phyloP scores from a whole-genome alignment of 2,888 invertebrate species.

The Augochlorella aurata region DNA sequence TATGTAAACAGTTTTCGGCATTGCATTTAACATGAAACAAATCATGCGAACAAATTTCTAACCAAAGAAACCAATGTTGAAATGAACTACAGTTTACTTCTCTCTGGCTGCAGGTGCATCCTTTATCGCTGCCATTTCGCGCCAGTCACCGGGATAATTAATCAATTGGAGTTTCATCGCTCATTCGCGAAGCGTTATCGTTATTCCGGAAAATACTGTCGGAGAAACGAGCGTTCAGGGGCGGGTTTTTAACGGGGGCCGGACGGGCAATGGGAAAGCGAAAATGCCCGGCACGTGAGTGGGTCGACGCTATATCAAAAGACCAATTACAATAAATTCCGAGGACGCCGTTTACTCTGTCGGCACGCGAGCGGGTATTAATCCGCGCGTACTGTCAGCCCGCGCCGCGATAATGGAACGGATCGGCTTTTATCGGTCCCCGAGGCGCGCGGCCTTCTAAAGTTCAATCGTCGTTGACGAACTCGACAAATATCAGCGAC shows the following conservation, averaged over 20 bases:
- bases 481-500: constrained; percentile 63
- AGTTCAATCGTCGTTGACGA: constrained; percentile 70
- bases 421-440: constrained; percentile 75
- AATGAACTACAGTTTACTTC: neutral
- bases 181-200: constrained; percentile 55
- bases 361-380: constrained; percentile 74
- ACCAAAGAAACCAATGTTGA: too few species aligned
- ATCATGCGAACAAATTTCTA: too few species aligned
- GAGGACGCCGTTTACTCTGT: constrained; percentile 72
- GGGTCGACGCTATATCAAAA: constrained; percentile 71
- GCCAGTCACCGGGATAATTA: constrained; percentile 12
- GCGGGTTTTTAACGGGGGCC: constrained; percentile 8
- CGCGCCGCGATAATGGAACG: constrained; percentile 73
- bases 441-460: constrained; percentile 65
- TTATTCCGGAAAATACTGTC: constrained; percentile 61
- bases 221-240: constrained; percentile 41
- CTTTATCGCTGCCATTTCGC: neutral
- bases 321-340: constrained; percentile 77
- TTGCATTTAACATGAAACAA: too few species aligned
- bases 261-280: neutral
- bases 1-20: too few species aligned
- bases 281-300: constrained; percentile 65
- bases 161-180: constrained; percentile 39
- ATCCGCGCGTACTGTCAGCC: constrained; percentile 68
- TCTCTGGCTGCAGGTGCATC: too few species aligned